phyloP scores from a whole-genome alignment of 2,113 vertebrate species.

The Lepus timidus region DNA sequence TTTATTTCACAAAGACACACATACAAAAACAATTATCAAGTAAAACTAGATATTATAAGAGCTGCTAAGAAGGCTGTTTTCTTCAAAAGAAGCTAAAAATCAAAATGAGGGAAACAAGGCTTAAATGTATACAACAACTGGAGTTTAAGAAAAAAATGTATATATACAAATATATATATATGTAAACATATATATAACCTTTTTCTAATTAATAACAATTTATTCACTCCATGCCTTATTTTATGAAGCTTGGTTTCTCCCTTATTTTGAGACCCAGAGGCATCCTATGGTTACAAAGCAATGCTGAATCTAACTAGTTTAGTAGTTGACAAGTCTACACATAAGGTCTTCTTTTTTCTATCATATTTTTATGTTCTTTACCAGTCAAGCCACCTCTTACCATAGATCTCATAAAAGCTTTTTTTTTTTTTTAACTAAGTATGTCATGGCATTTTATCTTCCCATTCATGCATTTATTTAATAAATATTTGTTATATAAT shows the following conservation, averaged over 20 bases:
- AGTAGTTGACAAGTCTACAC: background rate
- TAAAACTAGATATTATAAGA: slow-evolving; percentile 33
- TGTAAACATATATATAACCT: background rate
- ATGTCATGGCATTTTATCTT: background rate
- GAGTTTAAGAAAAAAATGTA: background rate
- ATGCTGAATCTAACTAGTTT: background rate
- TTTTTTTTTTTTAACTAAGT: background rate
- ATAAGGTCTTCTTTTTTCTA: background rate
- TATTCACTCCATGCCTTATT: background rate
- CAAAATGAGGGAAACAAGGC: background rate
- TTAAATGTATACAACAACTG: background rate
- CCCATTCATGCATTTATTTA: background rate
- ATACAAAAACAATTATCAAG: background rate
- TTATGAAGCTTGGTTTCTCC: background rate
- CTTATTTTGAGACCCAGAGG: background rate
- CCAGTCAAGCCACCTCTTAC: background rate
- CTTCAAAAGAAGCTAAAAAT: slow-evolving; percentile 2
- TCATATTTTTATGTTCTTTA: background rate
- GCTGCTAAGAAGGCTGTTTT: background rate
- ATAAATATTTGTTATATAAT: slow-evolving; percentile 36
- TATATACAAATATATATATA: no score
- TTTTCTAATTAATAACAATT: slow-evolving; percentile 32
- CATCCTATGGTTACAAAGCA: background rate
- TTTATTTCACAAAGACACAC: slow-evolving; percentile 10
- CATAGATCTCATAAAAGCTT: background rate